Percentiles rank a stretch among this genome's conserved stretches.
phyloP scores from a whole-genome alignment of 2,888 invertebrate species.

The Galeruca laticollis region DNA sequence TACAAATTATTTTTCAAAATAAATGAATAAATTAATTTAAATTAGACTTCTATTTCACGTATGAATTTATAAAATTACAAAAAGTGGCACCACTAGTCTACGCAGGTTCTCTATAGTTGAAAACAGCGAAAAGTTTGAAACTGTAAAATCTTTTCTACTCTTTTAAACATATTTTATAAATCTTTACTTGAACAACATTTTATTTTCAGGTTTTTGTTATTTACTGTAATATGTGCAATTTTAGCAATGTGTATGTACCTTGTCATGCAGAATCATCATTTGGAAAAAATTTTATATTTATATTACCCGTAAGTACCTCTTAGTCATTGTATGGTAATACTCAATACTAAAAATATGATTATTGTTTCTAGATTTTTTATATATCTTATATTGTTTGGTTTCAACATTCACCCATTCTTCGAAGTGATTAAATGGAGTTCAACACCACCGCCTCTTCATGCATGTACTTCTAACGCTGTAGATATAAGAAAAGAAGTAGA shows the following conservation, averaged over 20 bases:
- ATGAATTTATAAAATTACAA: no score
- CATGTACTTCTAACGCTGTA: constrained; percentile 79
- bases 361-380: constrained; percentile 74
- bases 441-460: constrained; percentile 75
- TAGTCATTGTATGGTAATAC: neutral
- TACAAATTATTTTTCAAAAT: no score
- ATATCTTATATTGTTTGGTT: constrained; percentile 86
- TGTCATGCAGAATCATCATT: constrained; percentile 80
- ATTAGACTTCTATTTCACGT: no score
- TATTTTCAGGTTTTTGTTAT: constrained; percentile 73
- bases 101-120: no score
- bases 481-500: constrained; percentile 89
- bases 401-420: constrained; percentile 81
- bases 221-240: constrained; percentile 72
- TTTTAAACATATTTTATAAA: neutral
- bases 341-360: neutral
- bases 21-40: no score
- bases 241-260: constrained; percentile 79
- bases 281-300: constrained; percentile 85
- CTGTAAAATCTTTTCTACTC: neutral
- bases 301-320: constrained; percentile 87
- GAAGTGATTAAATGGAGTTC: constrained; percentile 70
- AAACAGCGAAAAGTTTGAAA: no score
- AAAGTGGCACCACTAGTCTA: no score
- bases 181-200: constrained; percentile 27